A percentile compares a stretch with the other conserved stretches of the same genome.
Evolutionary conservation across 1,140 invertebrate species (phyloP).

Genomic region (Lamellibrachia luymesi): DNA sequence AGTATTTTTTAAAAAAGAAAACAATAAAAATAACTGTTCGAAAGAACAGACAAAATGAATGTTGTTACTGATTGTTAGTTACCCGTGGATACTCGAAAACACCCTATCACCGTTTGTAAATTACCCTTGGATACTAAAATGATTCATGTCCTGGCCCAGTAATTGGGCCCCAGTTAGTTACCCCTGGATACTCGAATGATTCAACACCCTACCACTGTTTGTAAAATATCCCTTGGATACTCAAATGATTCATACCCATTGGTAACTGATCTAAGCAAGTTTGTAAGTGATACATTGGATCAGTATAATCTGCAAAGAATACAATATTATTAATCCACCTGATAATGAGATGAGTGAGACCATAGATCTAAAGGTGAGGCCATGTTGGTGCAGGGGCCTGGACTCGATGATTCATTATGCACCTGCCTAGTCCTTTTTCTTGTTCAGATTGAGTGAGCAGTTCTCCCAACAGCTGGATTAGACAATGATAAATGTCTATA

Average conservation of each 20-base stretch:
- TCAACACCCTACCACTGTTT: not conserved
- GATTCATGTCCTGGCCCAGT: not conserved
- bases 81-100: not conserved
- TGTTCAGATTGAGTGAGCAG: not conserved
- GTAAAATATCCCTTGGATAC: not conserved
- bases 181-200: not conserved
- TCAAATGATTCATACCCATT: not conserved
- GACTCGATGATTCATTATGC: not conserved
- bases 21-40: constrained; percentile 1
- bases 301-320: not conserved
- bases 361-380: no score
- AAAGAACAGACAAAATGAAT: not conserved
- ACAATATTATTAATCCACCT: not conserved
- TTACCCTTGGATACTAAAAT: not conserved
- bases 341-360: not conserved
- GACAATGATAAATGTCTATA: no score
- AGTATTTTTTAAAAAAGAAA: constrained; percentile 6
- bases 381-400: not conserved
- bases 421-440: not conserved
- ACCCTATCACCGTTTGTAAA: not conserved
- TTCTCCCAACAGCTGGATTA: not conserved
- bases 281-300: not conserved
- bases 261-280: not conserved
- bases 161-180: not conserved
- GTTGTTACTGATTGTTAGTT: not conserved